Evolutionary conservation across 2,888 invertebrate species (phyloP).

Genomic region (Lamproptera curius): DNA sequence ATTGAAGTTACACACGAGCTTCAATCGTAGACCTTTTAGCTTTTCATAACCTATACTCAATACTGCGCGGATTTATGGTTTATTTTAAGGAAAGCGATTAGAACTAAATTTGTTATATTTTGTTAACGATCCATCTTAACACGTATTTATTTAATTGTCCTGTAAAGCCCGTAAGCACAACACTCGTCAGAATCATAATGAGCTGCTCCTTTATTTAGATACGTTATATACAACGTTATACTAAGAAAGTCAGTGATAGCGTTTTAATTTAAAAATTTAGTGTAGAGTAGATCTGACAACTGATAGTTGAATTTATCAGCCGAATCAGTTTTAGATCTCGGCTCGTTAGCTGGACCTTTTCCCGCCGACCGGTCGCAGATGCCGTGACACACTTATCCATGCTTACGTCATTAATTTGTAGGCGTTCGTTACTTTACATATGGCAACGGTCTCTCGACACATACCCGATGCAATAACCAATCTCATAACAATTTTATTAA

Average conservation of each 20-base stretch:
- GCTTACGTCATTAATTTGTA: conserved; percentile 55
- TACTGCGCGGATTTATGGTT: no score
- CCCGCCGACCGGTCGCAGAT: conserved; percentile 29
- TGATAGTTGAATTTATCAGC: conserved; percentile 12
- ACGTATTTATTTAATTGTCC: no score
- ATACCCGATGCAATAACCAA: conserved; percentile 28
- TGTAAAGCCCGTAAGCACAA: no score
- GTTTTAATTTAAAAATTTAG: background rate
- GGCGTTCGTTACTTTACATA: conserved; percentile 47
- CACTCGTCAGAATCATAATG: no score
- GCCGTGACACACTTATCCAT: conserved; percentile 38
- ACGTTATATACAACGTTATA: background rate
- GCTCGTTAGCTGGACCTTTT: conserved; percentile 18
- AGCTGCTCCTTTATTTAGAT: background rate
- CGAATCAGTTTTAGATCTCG: conserved; percentile 21
- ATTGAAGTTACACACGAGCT: conserved; percentile 6
- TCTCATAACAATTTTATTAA: conserved; percentile 33
- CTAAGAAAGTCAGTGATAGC: background rate
- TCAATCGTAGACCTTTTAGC: no score
- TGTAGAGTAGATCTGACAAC: conserved; percentile 2
- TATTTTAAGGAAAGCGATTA: no score
- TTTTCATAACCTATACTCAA: no score
- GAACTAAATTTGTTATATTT: no score
- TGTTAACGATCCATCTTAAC: no score
- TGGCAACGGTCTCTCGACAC: conserved; percentile 33